Evolutionary conservation across 2,888 invertebrate genomes (phyloP).

Genomic region (Lacanobia oleracea): DNA sequence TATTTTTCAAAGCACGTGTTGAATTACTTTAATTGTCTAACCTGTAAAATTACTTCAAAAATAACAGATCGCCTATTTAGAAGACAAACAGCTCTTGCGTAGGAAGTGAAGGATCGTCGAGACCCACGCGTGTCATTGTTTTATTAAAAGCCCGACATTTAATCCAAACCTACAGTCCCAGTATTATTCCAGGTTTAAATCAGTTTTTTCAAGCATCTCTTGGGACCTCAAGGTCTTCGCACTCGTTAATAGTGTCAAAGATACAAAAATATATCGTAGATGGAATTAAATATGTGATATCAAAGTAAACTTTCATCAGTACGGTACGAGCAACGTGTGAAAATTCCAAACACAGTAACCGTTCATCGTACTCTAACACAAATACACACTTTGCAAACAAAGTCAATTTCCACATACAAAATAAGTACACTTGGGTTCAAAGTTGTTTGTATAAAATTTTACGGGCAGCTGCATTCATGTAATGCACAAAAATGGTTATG

Average conservation of each 20-base stretch:
- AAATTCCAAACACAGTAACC: constrained; percentile 32
- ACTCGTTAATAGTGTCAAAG: background rate
- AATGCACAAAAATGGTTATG: constrained; percentile 77
- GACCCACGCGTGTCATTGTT: background rate
- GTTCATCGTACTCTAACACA: constrained; percentile 39
- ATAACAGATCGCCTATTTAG: background rate
- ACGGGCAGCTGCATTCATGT: constrained; percentile 66
- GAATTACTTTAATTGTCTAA: background rate
- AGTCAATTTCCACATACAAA: constrained; percentile 53
- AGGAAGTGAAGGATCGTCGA: background rate
- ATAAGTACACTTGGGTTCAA: constrained; percentile 57
- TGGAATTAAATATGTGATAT: background rate
- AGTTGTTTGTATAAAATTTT: constrained; percentile 68
- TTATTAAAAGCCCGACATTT: background rate
- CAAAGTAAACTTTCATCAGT: background rate
- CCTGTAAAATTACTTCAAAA: background rate
- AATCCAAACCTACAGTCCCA: background rate
- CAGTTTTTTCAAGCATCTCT: constrained; percentile 1
- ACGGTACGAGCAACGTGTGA: background rate
- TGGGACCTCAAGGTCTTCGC: background rate
- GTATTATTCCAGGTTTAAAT: background rate
- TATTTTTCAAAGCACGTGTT: background rate
- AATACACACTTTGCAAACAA: constrained; percentile 46
- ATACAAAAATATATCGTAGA: background rate
- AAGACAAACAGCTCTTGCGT: constrained; percentile 5